These are phyloP conservation scores for Geotrupes spiniger DNA, from an alignment of 2,888 invertebrate species.

Conservation along the genomic window DNA sequence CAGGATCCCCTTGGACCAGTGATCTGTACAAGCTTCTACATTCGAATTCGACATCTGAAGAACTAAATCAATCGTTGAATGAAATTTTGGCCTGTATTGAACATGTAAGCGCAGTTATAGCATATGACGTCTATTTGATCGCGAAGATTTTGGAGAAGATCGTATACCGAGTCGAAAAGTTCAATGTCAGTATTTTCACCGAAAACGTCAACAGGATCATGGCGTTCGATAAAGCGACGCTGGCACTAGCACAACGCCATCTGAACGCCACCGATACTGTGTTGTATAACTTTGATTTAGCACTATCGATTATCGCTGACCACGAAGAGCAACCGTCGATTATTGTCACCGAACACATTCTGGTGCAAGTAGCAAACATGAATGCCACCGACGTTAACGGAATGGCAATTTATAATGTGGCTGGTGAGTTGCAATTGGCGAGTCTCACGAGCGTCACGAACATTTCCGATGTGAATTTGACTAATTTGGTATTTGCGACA, in stretches of 20 bases:
- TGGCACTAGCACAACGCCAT: not conserved
- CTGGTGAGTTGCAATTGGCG: not conserved
- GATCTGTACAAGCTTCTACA: not conserved
- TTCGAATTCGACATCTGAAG: not conserved
- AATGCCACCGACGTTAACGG: conserved; percentile 5
- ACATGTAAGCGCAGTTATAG: not conserved
- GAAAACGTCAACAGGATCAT: not conserved
- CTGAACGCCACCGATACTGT: conserved; percentile 1
- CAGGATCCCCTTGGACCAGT: not conserved
- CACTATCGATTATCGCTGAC: not conserved
- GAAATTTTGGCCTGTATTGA: not conserved
- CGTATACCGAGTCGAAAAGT: not conserved
- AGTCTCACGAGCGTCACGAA: not conserved
- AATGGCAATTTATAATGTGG: conserved; percentile 11
- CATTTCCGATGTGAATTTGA: not conserved
- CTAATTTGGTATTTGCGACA: not conserved
- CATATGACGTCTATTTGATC: conserved; percentile 1
- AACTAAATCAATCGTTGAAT: not conserved
- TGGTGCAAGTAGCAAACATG: conserved; percentile 12
- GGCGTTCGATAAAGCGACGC: not conserved
- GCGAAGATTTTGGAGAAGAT: not conserved
- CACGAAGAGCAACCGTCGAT: not conserved
- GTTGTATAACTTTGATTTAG: too few species aligned
- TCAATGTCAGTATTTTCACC: not conserved
- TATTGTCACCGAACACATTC: conserved; percentile 5